Conservation (phyloP, 2,797 vertebrate species). For the Pseudochromis fuscus region DNA sequence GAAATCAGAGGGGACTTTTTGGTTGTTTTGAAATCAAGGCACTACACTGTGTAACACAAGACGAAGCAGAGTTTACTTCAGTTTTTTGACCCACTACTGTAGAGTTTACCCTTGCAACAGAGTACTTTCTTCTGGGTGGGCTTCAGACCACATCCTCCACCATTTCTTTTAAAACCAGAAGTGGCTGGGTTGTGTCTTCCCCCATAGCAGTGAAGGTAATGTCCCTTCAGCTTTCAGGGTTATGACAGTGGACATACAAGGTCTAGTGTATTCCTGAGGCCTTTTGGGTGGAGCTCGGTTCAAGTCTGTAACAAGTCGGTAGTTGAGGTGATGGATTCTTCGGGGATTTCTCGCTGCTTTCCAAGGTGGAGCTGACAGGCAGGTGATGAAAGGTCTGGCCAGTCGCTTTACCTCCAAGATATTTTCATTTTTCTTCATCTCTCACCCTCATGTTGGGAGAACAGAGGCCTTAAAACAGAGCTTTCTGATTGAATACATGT, state of each 20-base stretch:
- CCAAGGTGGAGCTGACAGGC: conserved; percentile 53
- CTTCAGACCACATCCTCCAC: conserved; percentile 45
- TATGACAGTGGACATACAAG: conserved; percentile 14
- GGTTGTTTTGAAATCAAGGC: neutral
- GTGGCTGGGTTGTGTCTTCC: conserved; percentile 32
- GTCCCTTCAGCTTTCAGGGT: conserved; percentile 33
- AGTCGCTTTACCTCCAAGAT: conserved; percentile 55
- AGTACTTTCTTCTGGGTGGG: conserved; percentile 57
- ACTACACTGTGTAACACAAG: conserved; percentile 1
- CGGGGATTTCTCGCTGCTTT: conserved; percentile 40
- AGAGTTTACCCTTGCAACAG: conserved; percentile 27
- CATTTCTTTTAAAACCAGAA: conserved; percentile 31
- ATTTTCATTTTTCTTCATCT: conserved; percentile 66
- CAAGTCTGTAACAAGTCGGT: conserved; percentile 47
- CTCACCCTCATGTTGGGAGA: conserved; percentile 43
- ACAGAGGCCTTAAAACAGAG: conserved; percentile 38
- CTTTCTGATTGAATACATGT: conserved; percentile 58
- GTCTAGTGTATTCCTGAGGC: conserved; percentile 35
- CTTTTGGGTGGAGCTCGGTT: conserved; percentile 50
- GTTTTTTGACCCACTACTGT: conserved; percentile 9
- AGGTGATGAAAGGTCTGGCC: conserved; percentile 70
- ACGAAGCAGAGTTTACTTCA: conserved; percentile 4
- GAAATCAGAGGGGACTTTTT: neutral
- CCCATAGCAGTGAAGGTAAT: conserved; percentile 13
- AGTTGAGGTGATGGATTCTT: conserved; percentile 66